Conservation (phyloP, 2,888 invertebrate genomes). For the Eucera pruinosa region DNA sequence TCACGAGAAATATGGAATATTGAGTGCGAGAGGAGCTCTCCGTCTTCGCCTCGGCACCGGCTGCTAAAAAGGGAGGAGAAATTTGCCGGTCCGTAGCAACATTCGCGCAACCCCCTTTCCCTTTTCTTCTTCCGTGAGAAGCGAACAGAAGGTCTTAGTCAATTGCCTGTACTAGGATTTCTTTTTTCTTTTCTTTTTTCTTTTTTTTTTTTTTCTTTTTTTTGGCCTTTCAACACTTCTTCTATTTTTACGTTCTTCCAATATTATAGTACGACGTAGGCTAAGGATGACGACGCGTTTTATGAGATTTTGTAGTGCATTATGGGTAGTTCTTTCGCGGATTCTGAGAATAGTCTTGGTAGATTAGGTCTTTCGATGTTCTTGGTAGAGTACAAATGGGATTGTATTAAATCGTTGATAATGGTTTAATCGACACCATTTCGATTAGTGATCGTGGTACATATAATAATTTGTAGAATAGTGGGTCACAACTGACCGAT, state of each 20-base stretch:
- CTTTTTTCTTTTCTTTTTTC: not conserved
- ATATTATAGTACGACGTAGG: not conserved
- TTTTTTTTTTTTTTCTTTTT: not conserved
- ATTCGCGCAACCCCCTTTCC: slow-evolving; percentile 6
- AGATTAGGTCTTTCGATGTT: too few relatives aligned
- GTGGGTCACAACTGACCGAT: too few relatives aligned
- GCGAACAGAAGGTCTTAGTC: slow-evolving; percentile 38
- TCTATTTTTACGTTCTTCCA: not conserved
- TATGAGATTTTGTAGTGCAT: too few relatives aligned
- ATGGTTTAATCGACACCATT: too few relatives aligned
- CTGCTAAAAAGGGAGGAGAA: slow-evolving; percentile 22
- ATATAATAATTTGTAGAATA: too few relatives aligned
- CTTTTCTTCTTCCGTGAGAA: not conserved
- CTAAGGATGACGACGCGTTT: too few relatives aligned
- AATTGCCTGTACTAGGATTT: not conserved
- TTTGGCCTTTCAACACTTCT: too few relatives aligned
- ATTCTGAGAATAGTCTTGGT: too few relatives aligned
- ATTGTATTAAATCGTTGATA: too few relatives aligned
- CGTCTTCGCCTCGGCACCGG: slow-evolving; percentile 17
- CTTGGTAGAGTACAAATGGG: too few relatives aligned
- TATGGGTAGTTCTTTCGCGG: too few relatives aligned
- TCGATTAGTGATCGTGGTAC: too few relatives aligned
- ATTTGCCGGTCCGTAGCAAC: slow-evolving; percentile 28
- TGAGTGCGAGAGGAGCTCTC: slow-evolving; percentile 68
- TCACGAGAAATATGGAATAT: slow-evolving; percentile 78